Conservation (phyloP, 2,113 vertebrate species). For the Neomonachus schauinslandi region DNA sequence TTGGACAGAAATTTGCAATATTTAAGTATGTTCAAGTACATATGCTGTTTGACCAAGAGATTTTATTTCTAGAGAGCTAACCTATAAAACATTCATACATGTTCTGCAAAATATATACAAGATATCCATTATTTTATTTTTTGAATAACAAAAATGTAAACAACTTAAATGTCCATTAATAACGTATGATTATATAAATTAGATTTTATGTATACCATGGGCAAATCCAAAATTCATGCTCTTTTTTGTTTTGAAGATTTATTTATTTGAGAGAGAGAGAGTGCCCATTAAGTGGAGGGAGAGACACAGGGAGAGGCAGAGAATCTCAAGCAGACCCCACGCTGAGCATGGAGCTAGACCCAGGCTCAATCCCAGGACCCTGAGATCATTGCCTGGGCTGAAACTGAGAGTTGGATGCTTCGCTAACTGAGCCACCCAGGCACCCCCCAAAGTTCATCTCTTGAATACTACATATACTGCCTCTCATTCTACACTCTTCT, state of each 20-base stretch:
- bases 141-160: background rate
- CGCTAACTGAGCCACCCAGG: no score
- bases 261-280: background rate
- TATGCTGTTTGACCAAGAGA: background rate
- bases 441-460: background rate
- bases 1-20: background rate
- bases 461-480: background rate
- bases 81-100: background rate
- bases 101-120: background rate
- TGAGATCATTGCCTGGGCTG: background rate
- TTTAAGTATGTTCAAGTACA: background rate
- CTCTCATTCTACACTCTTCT: background rate
- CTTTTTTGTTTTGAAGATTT: background rate
- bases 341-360: background rate
- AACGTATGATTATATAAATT: background rate
- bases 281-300: background rate
- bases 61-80: background rate
- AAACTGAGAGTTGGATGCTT: background rate
- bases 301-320: background rate
- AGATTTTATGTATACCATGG: background rate
- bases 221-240: background rate
- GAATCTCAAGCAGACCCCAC: background rate
- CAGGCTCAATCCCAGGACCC: background rate
- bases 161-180: background rate
- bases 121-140: background rate